These are phyloP conservation scores for Rhinoderma darwinii DNA, from an alignment of 2,113 vertebrate species.

Conservation along the genomic window DNA sequence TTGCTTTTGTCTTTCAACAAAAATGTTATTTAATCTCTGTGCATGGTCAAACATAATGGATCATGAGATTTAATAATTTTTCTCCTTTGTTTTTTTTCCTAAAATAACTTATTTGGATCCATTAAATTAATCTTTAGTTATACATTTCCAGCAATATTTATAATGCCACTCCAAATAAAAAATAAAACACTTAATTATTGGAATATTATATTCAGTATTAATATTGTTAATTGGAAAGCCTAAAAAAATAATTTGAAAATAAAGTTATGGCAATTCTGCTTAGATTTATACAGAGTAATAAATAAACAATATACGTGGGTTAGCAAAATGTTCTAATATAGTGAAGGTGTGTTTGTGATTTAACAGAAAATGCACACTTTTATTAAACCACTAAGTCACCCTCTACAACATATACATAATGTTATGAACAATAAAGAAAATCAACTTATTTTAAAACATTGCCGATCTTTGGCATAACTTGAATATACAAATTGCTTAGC, in stretches of 20 bases:
- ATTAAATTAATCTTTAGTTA: constrained; percentile 5
- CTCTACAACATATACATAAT: neutral
- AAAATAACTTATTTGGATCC: constrained; percentile 42
- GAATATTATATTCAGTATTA: constrained; percentile 38
- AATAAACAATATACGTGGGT: neutral
- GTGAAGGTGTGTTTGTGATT: constrained; percentile 26
- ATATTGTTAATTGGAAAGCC: neutral
- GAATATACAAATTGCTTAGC: neutral
- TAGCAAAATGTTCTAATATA: constrained; percentile 35
- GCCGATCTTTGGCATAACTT: neutral
- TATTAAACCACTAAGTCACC: constrained; percentile 28
- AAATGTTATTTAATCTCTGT: constrained; percentile 61
- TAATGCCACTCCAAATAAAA: constrained; percentile 40
- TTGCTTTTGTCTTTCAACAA: constrained; percentile 62
- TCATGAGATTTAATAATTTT: constrained; percentile 57
- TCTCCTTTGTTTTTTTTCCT: constrained; percentile 39
- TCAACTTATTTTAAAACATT: neutral
- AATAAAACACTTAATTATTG: constrained; percentile 34
- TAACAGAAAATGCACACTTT: constrained; percentile 42
- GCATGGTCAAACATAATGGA: constrained; percentile 45
- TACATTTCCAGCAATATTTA: constrained; percentile 30
- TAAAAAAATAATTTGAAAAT: constrained; percentile 28
- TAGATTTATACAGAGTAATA: constrained; percentile 38
- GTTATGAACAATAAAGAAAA: constrained; percentile 1
- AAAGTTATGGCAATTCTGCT: neutral